Evolutionary conservation across 2,888 invertebrate genomes (phyloP).

Genomic region (Ennomos erosarius): DNA sequence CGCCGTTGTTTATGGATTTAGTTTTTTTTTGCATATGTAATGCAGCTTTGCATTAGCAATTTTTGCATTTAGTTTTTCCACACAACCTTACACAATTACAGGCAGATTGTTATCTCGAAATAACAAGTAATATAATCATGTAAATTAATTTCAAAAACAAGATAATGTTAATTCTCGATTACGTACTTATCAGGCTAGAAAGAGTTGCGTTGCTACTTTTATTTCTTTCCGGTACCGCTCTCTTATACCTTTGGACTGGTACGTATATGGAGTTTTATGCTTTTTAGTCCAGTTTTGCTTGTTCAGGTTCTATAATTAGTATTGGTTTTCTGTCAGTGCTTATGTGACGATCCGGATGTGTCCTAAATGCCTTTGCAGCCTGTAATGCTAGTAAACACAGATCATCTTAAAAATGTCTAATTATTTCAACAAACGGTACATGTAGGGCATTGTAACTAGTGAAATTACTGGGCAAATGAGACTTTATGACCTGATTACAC

Average conservation of each 20-base stretch:
- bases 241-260: slow-evolving; percentile 1
- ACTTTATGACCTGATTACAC: too few relatives aligned
- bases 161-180: slow-evolving; percentile 23
- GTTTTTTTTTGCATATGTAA: too few relatives aligned
- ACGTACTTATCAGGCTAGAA: slow-evolving; percentile 16
- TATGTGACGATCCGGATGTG: too few relatives aligned
- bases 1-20: too few relatives aligned
- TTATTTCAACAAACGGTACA: too few relatives aligned
- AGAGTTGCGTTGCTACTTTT: slow-evolving; percentile 7
- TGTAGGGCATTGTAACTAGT: too few relatives aligned
- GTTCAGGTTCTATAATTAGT: background rate
- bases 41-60: background rate
- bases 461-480: too few relatives aligned
- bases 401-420: too few relatives aligned
- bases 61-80: background rate
- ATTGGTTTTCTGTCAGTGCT: too few relatives aligned
- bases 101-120: slow-evolving; percentile 12
- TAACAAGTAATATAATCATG: slow-evolving; percentile 11
- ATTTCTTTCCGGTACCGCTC: slow-evolving; percentile 19
- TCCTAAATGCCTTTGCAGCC: too few relatives aligned
- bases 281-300: background rate
- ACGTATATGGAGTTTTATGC: background rate
- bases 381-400: too few relatives aligned
- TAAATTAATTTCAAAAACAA: slow-evolving; percentile 25
- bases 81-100: slow-evolving; percentile 5